Evolutionary conservation across 92 coral and sea anemone species (phyloP).

Genomic region (Palythoa grandis): DNA sequence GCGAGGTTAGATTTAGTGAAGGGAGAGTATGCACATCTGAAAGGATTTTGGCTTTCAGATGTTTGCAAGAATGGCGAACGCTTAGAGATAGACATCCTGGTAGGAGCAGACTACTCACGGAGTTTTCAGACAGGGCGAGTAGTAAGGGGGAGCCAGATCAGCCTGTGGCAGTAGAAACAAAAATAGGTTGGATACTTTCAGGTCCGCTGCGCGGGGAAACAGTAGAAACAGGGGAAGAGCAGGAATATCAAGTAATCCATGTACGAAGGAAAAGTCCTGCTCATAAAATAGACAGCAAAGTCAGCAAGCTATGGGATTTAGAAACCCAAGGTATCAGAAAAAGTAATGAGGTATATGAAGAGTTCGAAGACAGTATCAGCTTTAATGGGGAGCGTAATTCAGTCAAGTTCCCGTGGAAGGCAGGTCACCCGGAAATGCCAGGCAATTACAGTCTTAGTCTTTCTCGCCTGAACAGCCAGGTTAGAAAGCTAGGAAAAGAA

Average conservation of each 20-base stretch:
- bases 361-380: not conserved
- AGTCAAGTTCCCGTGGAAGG: not conserved
- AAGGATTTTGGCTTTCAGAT: conserved; percentile 53
- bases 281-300: not conserved
- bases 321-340: not conserved
- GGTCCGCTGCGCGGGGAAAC: conserved; percentile 38
- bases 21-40: conserved; percentile 43
- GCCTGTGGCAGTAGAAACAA: conserved; percentile 53
- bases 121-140: conserved; percentile 57
- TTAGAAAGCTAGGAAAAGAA: not conserved
- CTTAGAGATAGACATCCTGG: conserved; percentile 54
- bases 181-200: conserved; percentile 47
- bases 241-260: not conserved
- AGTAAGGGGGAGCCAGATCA: conserved; percentile 53
- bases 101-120: conserved; percentile 73
- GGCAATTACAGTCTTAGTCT: not conserved
- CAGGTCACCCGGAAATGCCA: not conserved
- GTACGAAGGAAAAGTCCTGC: not conserved
- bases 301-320: not conserved
- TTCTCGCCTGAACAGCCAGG: not conserved
- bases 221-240: not conserved
- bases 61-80: not conserved
- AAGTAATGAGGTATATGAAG: not conserved
- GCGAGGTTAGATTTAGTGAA: conserved; percentile 34
- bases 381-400: not conserved